Base-by-base conservation (phyloP, 2,113 vertebrate species). In the Gavia stellata region DNA sequence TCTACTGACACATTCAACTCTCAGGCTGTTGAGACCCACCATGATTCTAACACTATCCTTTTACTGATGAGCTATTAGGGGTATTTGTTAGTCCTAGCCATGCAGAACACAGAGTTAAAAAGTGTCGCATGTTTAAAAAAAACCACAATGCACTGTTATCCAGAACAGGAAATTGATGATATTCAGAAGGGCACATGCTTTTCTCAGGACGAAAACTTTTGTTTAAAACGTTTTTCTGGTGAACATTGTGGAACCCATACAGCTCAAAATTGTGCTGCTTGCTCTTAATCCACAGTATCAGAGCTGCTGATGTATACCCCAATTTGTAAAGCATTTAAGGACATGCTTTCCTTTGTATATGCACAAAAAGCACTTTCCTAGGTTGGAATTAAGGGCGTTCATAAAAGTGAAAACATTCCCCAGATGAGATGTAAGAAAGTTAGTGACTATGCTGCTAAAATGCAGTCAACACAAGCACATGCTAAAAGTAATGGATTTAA, bases 401-500 rank as follows among this genome's bases (percentile, higher is more conserved):
- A 61, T 90, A 72, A 81, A 86, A 45, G 21, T 75, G 24, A 86
- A 84, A 81, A 19, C 56, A 67, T 67, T 89, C 28, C 24, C 12
- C 52, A 55, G 25, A n/a, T 50, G 36, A 84, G 19, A 84, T 20
- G 25, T 31, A 68, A 92, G 42, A 40, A 94, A 82, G 45, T 66
- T 47, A 80, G 62, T 45, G 44, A 47, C 47, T 71, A 33, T 2
- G 3, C 18, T 63, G 26, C 24, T 93, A 58, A 94, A 90, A 88
- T 13, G 25, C 53, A 90, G 66, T 72, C 65, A 90, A 92, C 50
- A 73, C 19, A 80, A 93, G 82, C 36, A 80, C 66, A 65, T 45
- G 53, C 31, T 80, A 52, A 40, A 95, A 86, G 66, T 59, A 86
- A 92, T 83, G 62, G 40, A 80, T 96, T 94, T 94, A 83, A 93